Evolutionary conservation across 2,888 invertebrate species (phyloP).

Genomic region (Bugulina stolonifera): DNA sequence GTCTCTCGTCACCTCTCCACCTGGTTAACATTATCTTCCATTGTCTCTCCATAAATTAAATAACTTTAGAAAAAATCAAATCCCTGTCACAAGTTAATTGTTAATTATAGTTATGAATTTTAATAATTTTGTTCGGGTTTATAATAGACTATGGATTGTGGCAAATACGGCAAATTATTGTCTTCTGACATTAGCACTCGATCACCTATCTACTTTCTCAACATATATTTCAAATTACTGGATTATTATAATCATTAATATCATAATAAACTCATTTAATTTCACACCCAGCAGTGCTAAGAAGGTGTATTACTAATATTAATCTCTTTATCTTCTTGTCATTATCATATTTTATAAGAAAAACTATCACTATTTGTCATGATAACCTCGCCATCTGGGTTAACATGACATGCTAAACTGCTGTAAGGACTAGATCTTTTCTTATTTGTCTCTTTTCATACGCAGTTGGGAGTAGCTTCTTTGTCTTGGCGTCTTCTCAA

Average conservation of each 20-base stretch:
- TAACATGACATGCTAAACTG: neutral
- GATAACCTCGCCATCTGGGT: neutral
- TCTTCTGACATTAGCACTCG: neutral
- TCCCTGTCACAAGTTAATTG: slow-evolving; percentile 10
- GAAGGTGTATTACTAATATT: neutral
- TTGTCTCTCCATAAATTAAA: neutral
- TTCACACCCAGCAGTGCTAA: neutral
- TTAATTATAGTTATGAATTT: slow-evolving; percentile 19
- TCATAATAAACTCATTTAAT: neutral
- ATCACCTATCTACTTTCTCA: neutral
- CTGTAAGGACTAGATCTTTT: neutral
- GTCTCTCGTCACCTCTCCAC: neutral
- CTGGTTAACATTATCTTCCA: neutral
- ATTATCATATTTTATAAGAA: too few species aligned
- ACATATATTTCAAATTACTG: neutral
- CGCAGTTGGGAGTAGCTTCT: too few species aligned
- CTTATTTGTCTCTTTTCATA: too few species aligned
- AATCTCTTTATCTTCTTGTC: neutral
- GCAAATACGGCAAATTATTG: neutral
- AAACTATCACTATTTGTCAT: too few species aligned
- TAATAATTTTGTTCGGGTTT: neutral
- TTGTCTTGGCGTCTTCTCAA: too few species aligned
- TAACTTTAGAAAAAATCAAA: neutral
- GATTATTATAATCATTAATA: neutral
- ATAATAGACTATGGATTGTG: neutral